A percentile compares a stretch with the other conserved stretches of the same genome.
These are phyloP conservation scores for Dynastes hyllus DNA, from an alignment of 2,888 invertebrate species.

Conservation along the genomic window DNA sequence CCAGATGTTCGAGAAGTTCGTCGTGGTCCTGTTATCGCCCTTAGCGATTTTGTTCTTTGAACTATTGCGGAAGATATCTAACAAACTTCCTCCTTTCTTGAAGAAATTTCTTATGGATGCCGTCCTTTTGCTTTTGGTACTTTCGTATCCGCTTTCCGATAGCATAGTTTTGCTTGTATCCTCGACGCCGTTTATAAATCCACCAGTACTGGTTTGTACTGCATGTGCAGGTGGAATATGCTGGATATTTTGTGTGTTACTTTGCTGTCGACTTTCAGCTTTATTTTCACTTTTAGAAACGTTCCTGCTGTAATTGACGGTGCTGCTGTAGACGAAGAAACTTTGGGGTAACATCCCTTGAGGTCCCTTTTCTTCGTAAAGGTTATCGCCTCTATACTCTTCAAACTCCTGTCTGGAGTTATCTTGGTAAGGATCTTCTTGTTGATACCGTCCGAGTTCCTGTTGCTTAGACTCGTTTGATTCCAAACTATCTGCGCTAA, in stretches of 20 bases:
- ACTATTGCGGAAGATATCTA: conserved; percentile 55
- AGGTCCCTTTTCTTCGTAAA: not conserved
- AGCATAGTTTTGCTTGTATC: conserved; percentile 49
- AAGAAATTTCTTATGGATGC: conserved; percentile 56
- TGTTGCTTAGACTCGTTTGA: conserved; percentile 4
- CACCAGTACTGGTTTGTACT: not conserved
- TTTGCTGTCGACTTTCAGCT: not conserved
- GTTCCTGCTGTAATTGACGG: conserved; percentile 41
- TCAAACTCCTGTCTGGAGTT: not conserved
- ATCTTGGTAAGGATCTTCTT: too few relatives aligned
- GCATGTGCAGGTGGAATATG: too few relatives aligned
- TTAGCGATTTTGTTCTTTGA: conserved; percentile 21
- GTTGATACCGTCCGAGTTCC: not conserved
- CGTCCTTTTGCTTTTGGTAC: conserved; percentile 50
- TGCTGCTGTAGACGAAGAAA: conserved; percentile 50
- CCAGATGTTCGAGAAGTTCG: conserved; percentile 46
- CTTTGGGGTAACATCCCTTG: conserved; percentile 10
- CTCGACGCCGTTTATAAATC: conserved; percentile 15
- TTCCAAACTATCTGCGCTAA: conserved; percentile 52
- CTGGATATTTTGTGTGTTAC: not conserved
- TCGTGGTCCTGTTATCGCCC: conserved; percentile 10
- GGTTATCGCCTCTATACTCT: not conserved
- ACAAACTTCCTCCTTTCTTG: conserved; percentile 55
- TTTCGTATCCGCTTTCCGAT: conserved; percentile 59
- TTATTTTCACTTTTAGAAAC: not conserved